Conservation (phyloP, 1,140 invertebrate species). For the Orchesella cincta region DNA sequence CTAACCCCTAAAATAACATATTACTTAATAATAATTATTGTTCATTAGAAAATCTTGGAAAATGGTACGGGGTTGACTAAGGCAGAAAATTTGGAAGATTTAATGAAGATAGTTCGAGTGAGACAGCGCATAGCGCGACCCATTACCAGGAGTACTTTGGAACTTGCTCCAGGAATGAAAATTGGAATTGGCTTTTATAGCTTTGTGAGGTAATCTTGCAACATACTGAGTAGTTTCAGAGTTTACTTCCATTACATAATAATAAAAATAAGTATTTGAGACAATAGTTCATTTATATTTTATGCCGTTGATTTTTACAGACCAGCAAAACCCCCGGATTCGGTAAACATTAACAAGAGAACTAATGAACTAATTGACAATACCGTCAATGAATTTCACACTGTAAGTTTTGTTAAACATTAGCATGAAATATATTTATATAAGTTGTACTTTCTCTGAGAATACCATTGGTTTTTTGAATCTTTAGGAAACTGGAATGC, state of each 20-base stretch:
- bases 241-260: neutral
- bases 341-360: conserved; percentile 32
- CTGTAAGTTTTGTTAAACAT: conserved; percentile 34
- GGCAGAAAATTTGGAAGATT: conserved; percentile 22
- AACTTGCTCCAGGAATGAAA: conserved; percentile 39
- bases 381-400: conserved; percentile 16
- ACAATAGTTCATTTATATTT: too few relatives aligned
- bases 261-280: too few relatives aligned
- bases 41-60: conserved; percentile 38
- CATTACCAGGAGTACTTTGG: conserved; percentile 28
- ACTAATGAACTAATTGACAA: conserved; percentile 35
- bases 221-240: neutral
- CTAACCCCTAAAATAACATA: too few relatives aligned
- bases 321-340: conserved; percentile 10
- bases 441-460: too few relatives aligned
- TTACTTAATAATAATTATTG: neutral
- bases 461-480: neutral
- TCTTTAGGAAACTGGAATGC: conserved; percentile 38
- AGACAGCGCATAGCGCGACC: conserved; percentile 38
- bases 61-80: conserved; percentile 23
- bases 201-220: conserved; percentile 33
- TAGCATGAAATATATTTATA: neutral
- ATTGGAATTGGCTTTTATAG: conserved; percentile 42
- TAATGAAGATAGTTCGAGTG: conserved; percentile 42
- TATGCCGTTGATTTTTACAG: conserved; percentile 16